Percentiles rank a stretch among this genome's conserved stretches.
Evolutionary conservation across 1,140 invertebrate genomes (phyloP).

Genomic region (Holotrichia oblita): DNA sequence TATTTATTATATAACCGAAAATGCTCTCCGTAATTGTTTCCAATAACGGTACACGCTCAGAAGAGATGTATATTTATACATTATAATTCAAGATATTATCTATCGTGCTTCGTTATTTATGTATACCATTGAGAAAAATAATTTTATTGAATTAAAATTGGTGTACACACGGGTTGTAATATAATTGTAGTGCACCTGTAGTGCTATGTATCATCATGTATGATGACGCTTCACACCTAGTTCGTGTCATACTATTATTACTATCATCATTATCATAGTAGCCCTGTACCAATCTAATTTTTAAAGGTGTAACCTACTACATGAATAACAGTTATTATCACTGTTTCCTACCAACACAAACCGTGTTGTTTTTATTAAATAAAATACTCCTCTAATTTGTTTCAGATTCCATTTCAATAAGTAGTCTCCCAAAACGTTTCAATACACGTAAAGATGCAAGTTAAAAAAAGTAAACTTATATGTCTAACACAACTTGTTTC

Average conservation of each 20-base stretch:
- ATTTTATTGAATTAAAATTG: constrained; percentile 28
- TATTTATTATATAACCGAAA: constrained; percentile 11
- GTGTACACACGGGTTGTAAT: neutral
- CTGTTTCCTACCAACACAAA: neutral
- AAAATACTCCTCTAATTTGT: neutral
- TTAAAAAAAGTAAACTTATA: too few relatives aligned
- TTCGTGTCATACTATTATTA: neutral
- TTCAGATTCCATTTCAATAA: neutral
- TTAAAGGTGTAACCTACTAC: neutral
- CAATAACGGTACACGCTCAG: constrained; percentile 15
- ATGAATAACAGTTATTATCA: neutral
- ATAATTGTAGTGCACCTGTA: neutral
- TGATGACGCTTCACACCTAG: neutral
- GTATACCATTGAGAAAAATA: neutral
- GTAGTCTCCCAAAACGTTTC: too few relatives aligned
- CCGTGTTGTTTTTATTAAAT: neutral
- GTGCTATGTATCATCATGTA: neutral
- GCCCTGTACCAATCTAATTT: neutral
- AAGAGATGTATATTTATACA: neutral
- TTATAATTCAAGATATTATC: constrained; percentile 17
- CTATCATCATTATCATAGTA: neutral
- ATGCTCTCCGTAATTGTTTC: constrained; percentile 17
- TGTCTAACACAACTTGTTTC: too few relatives aligned
- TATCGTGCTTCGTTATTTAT: neutral
- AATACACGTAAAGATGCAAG: too few relatives aligned